These are phyloP conservation scores for Heliornis fulica DNA, from an alignment of 2,113 vertebrate species.

Conservation along the genomic window DNA sequence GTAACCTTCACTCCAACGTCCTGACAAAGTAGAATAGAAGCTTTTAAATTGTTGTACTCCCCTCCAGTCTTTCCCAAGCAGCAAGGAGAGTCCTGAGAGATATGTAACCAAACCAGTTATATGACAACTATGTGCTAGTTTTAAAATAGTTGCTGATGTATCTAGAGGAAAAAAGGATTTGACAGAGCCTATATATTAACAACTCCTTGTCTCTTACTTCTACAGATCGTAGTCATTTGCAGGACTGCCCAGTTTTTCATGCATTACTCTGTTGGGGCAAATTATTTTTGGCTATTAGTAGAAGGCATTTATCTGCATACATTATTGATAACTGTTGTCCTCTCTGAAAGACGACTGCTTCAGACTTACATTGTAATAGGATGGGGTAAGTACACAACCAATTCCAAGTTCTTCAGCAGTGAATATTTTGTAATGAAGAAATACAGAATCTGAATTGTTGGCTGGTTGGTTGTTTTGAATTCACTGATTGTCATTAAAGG, in stretches of 20 bases:
- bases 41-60: not conserved
- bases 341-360: slow-evolving; percentile 83
- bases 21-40: not conserved
- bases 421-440: not conserved
- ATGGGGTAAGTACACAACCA: slow-evolving; percentile 81
- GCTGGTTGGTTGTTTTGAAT: not conserved
- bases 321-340: slow-evolving; percentile 82
- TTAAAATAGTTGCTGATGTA: not conserved
- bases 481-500: not conserved
- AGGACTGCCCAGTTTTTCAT: slow-evolving; percentile 83
- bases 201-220: not conserved
- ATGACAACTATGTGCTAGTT: not conserved
- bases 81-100: not conserved
- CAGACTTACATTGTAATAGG: slow-evolving; percentile 88
- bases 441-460: not conserved
- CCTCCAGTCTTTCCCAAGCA: not conserved
- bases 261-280: slow-evolving; percentile 92
- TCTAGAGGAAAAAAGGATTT: not conserved
- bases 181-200: not conserved
- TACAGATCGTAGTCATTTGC: slow-evolving; percentile 79
- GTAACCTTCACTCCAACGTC: not conserved
- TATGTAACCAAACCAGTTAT: not conserved
- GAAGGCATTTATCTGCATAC: slow-evolving; percentile 93
- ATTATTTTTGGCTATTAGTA: slow-evolving; percentile 91
- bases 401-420: not conserved